A percentile compares a stretch with the other conserved stretches of the same genome.
Conservation (phyloP, 2,113 vertebrate species). For the Psephotus haematonotus region DNA sequence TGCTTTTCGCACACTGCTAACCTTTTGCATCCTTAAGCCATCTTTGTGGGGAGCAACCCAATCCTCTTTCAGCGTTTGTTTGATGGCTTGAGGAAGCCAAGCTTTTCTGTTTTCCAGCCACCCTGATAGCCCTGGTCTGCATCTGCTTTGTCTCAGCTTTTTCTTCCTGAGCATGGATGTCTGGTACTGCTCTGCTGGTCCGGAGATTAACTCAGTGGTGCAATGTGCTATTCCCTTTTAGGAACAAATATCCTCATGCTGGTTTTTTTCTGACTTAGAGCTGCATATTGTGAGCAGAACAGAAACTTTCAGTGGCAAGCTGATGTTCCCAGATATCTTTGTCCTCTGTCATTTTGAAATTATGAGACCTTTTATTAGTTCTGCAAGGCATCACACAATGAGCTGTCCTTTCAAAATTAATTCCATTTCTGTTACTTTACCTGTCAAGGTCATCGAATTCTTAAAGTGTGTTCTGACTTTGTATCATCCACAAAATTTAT, state of each 20-base stretch:
- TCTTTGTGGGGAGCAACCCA: background rate
- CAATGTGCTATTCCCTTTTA: fast-evolving
- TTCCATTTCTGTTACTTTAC: background rate
- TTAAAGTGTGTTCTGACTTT: background rate
- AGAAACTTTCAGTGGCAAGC: background rate
- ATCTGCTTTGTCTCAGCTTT: background rate
- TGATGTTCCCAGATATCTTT: background rate
- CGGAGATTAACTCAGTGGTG: background rate
- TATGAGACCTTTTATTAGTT: background rate
- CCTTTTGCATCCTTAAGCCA: fast-evolving
- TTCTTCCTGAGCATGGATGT: background rate
- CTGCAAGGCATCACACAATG: background rate
- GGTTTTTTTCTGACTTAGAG: background rate
- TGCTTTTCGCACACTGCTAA: background rate
- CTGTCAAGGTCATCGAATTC: background rate
- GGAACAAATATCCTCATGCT: background rate
- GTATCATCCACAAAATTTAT: background rate
- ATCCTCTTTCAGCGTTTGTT: background rate
- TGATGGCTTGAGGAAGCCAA: background rate
- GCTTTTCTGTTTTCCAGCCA: fast-evolving
- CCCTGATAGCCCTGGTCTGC: background rate
- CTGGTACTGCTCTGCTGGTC: background rate
- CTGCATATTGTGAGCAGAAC: background rate
- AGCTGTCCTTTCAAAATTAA: background rate
- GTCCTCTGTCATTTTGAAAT: background rate